These are phyloP conservation scores for Ceriagrion tenellum DNA, from an alignment of 2,888 invertebrate species.

Conservation along the genomic window DNA sequence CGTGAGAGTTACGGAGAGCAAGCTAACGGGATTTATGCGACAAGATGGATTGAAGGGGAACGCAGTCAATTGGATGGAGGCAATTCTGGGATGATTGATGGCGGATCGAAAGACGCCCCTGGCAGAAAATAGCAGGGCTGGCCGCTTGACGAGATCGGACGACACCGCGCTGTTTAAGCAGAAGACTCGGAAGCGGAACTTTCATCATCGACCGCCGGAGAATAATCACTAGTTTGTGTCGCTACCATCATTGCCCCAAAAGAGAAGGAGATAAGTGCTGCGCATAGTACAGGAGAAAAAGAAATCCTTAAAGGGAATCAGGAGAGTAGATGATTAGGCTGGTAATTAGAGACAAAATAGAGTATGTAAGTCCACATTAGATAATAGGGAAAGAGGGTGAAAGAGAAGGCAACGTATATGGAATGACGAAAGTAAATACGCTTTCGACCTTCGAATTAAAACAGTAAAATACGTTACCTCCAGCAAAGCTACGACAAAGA, in stretches of 20 bases:
- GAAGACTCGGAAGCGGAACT: background rate
- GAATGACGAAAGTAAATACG: too few species aligned
- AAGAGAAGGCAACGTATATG: too few species aligned
- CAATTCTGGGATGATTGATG: slow-evolving; percentile 1
- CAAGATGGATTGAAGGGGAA: slow-evolving; percentile 5
- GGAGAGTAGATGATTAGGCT: background rate
- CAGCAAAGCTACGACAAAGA: too few species aligned
- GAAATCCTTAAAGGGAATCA: background rate
- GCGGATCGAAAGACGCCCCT: background rate
- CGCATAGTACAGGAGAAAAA: background rate
- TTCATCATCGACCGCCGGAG: background rate
- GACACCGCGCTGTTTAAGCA: background rate
- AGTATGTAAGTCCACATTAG: too few species aligned
- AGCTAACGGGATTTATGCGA: background rate
- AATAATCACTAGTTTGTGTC: background rate
- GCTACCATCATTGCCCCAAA: background rate
- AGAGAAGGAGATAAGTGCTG: too few species aligned
- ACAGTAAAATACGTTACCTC: too few species aligned
- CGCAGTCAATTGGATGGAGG: background rate
- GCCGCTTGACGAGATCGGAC: background rate
- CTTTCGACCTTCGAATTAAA: too few species aligned
- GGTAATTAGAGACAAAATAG: too few species aligned
- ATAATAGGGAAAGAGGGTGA: too few species aligned
- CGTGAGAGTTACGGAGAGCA: background rate
- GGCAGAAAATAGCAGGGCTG: background rate